A percentile compares a stretch with the other conserved stretches of the same genome.
These are phyloP conservation scores for Desoria tigrina DNA, from an alignment of 2,888 invertebrate species.

Conservation along the genomic window DNA sequence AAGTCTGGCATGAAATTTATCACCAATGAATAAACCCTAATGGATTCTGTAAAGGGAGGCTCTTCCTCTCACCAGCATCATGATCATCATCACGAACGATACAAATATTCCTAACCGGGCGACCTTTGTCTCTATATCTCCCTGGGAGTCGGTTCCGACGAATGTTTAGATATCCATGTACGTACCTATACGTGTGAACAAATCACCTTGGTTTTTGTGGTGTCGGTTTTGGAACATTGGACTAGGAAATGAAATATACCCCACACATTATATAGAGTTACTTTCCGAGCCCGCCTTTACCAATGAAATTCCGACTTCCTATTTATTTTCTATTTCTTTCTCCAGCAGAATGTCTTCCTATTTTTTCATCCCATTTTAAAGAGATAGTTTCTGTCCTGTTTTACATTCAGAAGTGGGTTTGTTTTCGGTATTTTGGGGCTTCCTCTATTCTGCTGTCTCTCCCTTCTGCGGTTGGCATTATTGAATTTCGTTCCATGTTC, in stretches of 20 bases:
- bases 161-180: too few species aligned
- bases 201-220: constrained; percentile 30
- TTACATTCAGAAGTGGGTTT: constrained; percentile 14
- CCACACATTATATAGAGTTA: too few species aligned
- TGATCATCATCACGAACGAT: too few species aligned
- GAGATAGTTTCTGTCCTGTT: constrained; percentile 8
- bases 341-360: background rate
- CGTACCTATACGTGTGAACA: constrained; percentile 34
- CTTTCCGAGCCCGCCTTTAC: background rate
- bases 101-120: constrained; percentile 2
- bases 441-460: background rate
- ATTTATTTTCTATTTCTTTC: background rate
- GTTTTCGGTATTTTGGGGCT: background rate
- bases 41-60: constrained; percentile 47
- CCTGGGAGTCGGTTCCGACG: too few species aligned
- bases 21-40: constrained; percentile 52
- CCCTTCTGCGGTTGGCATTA: constrained; percentile 2
- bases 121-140: constrained; percentile 7
- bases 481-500: background rate
- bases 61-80: constrained; percentile 18
- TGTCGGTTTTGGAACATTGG: constrained; percentile 1
- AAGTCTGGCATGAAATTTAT: constrained; percentile 48
- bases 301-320: background rate
- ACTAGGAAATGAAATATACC: background rate
- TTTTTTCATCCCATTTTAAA: background rate